Conservation (phyloP, 2,888 invertebrate genomes). For the Hymenopus coronatus region DNA sequence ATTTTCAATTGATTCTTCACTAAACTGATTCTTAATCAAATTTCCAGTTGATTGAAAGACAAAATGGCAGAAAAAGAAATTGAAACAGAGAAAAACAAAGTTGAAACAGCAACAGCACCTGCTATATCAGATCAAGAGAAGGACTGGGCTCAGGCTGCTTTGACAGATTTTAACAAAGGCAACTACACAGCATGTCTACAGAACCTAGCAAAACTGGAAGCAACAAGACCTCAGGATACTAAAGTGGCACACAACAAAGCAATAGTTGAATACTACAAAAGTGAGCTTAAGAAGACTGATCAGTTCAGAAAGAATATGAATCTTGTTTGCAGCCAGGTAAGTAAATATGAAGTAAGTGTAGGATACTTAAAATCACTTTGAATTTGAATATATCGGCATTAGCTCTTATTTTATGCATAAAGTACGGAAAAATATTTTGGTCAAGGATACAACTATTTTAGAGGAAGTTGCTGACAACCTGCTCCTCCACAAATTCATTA, state of each 20-base stretch:
- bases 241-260: constrained; percentile 81
- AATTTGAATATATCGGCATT: too few relatives aligned
- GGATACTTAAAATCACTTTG: too few relatives aligned
- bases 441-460: too few relatives aligned
- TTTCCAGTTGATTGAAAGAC: background rate
- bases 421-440: too few relatives aligned
- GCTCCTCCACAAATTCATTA: too few relatives aligned
- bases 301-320: constrained; percentile 66
- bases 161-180: constrained; percentile 56
- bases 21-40: too few relatives aligned
- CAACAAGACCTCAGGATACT: constrained; percentile 61
- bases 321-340: constrained; percentile 55
- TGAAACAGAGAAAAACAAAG: constrained; percentile 26
- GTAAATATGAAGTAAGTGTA: background rate
- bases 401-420: too few relatives aligned
- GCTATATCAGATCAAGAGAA: constrained; percentile 52
- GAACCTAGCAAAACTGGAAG: constrained; percentile 62
- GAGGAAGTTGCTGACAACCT: too few relatives aligned
- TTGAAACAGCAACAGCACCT: constrained; percentile 28
- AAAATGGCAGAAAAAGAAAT: constrained; percentile 33
- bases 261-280: constrained; percentile 75
- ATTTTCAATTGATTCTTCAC: too few relatives aligned
- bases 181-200: constrained; percentile 47
- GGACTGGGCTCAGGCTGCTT: constrained; percentile 60
- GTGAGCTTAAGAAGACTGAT: constrained; percentile 69